Evolutionary conservation across 1,140 invertebrate species (phyloP), one percentile per base, ranked within the genome.

Genomic region (Drosophila oshimai): DNA sequence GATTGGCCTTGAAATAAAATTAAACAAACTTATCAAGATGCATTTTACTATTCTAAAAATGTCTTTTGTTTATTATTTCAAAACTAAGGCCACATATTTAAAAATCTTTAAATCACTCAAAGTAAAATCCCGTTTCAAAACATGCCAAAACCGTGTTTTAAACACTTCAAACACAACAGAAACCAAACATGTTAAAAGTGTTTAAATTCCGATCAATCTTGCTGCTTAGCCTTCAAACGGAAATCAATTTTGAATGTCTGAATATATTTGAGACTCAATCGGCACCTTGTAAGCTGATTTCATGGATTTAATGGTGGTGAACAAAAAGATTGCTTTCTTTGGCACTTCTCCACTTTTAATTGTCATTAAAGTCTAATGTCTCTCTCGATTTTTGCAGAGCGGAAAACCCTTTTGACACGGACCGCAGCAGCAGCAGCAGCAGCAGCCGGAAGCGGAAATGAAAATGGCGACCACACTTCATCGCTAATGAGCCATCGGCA

Each of bases 401-500:
- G n/a, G 6, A 41, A 58, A 60, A 41, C 61, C 64, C 61, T 68
- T 68, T 45, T 37, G 17, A 54, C 12, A n/a, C 26, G 5, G 0
- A 6, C 26, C 22, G 1, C 47, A n/a, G n/a, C n/a, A n/a, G n/a
- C n/a, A n/a, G n/a, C n/a, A n/a, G n/a, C n/a, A n/a, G n/a, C n/a
- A n/a, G n/a, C n/a, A 68, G n/a, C 17, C 76, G 76, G 76, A 80
- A 80, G 76, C 77, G 76, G 76, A 80, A 80, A 61, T 60, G 33
- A 39, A 36, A 22, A 31, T 20, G 53, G 34, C 28, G 17, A 29
- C 15, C 15, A 5, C 5, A 64, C 50, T 57, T 15, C 18, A 17
- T 15, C 24, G 72, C 54, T 72, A 72, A 68, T 61, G 74, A 72
- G 74, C 54, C 54, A 71, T 57, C 57, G 42, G 6, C 58, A 80